Evolutionary conservation across 2,113 vertebrate genomes (phyloP).

Genomic region (Ceyx melanurus): DNA sequence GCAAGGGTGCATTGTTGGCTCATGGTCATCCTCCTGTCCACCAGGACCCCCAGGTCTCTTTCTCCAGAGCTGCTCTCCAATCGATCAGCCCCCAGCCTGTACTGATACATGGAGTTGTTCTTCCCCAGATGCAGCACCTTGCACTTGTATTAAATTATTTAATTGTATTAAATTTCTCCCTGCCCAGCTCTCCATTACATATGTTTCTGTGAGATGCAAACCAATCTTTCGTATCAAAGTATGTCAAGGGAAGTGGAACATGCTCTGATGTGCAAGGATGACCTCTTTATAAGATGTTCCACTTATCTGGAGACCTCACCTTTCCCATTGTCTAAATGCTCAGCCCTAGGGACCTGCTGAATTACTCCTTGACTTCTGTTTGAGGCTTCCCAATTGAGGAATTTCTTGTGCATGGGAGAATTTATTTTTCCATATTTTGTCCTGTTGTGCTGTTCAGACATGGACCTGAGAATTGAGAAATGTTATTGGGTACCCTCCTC

Average conservation of each 20-base stretch:
- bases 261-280: background rate
- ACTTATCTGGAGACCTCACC: background rate
- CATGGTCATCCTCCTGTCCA: too few relatives aligned
- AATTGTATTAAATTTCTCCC: too few relatives aligned
- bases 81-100: too few relatives aligned
- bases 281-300: background rate
- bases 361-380: background rate
- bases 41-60: too few relatives aligned
- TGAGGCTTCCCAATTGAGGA: background rate
- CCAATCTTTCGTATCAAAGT: background rate
- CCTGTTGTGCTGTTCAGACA: rapidly evolving
- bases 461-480: background rate
- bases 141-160: too few relatives aligned
- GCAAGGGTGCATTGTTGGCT: too few relatives aligned
- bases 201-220: background rate
- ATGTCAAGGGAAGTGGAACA: background rate
- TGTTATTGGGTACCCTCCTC: background rate
- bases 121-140: too few relatives aligned
- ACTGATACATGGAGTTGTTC: too few relatives aligned
- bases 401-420: background rate
- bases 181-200: too few relatives aligned
- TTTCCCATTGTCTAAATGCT: background rate
- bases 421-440: background rate
- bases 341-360: background rate
- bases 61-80: too few relatives aligned